Evolutionary conservation across 1,140 invertebrate species (phyloP), one percentile per base, ranked within the genome.

Genomic region (Tigriopus japonicus): DNA sequence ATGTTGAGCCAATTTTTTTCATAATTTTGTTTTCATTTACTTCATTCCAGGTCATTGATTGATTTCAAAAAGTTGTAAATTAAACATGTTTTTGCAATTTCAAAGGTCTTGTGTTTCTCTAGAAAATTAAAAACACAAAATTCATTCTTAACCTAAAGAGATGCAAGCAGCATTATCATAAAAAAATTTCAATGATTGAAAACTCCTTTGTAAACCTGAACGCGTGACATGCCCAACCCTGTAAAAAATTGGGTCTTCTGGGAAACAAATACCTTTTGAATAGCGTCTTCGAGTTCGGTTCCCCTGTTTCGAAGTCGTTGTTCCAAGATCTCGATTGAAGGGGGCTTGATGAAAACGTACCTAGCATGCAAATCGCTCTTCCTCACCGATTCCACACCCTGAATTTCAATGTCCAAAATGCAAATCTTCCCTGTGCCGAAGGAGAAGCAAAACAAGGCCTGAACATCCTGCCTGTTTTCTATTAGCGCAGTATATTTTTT

Each of bases 361-460:
- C 84, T 71, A 1, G 92, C 83, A 72, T 92, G 80, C 10, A 96
- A 72, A 64, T 86, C 77, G 40, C 83, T 86, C 21, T 80, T 75
- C 68, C 90, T 93, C 1, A 99, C 82, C 71, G 85, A 87, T 66
- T 87, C 87, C 0, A 98, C 94, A 40, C 95, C 95, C 77, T 98
- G 85, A 40, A 91, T 81, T 64, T 98, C 95, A 66, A 99, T 90
- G 69, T 98, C 95, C 59, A 99, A 71, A 42, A 98, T 81, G 69
- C 92, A 97, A 17, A 96, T 81, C 70, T 85, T 86, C 1, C 91
- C 92, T 75, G 21, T 3, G 35, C 15, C 6, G 17, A 54, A 15
- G 13, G 23, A 3, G 21, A 17, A 17, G 7, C 3, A 35, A 3
- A 51, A 17, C 15, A 51, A 2, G 2, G 15, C 3, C 15, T 51